Conservation (phyloP, 2,113 vertebrate species). For the Cavia aperea region DNA sequence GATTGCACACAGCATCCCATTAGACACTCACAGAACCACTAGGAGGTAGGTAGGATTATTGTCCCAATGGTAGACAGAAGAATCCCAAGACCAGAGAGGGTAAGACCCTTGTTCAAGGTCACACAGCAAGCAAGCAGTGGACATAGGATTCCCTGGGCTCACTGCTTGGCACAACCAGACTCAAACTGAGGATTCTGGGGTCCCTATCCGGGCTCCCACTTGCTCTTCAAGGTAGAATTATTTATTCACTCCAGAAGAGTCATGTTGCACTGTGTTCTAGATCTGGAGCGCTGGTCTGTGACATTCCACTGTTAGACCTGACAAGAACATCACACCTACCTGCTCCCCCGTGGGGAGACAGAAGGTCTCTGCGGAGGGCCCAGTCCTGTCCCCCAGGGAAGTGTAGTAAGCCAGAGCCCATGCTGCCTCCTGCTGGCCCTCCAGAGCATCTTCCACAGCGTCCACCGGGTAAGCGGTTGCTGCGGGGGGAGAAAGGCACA, state of each 20-base stretch:
- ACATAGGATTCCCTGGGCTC: background rate
- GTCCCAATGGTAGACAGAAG: background rate
- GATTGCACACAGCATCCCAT: background rate
- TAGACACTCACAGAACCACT: background rate
- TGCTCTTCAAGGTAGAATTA: background rate
- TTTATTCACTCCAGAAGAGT: background rate
- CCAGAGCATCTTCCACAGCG: constrained; percentile 60
- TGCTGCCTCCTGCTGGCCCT: constrained; percentile 54
- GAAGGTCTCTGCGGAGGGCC: constrained; percentile 42
- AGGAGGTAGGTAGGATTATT: background rate
- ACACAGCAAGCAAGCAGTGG: background rate
- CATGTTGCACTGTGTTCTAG: background rate
- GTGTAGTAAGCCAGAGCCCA: constrained; percentile 63
- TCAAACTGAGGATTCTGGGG: background rate
- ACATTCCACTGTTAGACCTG: background rate
- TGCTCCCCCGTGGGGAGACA: constrained; percentile 66
- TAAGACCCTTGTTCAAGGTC: background rate
- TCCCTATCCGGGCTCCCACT: background rate
- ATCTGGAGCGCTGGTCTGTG: background rate
- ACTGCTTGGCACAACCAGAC: background rate
- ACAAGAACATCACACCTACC: constrained; percentile 58
- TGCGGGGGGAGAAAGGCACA: constrained; percentile 27
- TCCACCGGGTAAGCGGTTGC: constrained; percentile 71
- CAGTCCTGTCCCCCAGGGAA: constrained; percentile 36
- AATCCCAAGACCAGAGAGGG: background rate